Base-by-base conservation (phyloP, 37 sponge, comb jelly and placozoan species). In the Theonella swinhoei region DNA sequence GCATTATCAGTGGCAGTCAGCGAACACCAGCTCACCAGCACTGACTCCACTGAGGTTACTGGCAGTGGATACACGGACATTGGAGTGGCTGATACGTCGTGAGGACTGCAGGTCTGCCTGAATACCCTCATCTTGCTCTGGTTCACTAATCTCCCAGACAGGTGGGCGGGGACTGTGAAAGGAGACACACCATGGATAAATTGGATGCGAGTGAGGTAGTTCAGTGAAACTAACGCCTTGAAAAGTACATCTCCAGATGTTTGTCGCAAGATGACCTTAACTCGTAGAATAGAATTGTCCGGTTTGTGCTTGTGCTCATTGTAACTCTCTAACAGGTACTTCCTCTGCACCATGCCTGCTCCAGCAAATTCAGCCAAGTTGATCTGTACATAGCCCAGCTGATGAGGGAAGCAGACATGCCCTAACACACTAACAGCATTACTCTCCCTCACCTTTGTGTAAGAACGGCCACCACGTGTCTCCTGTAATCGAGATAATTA, bases 321-420 rank as follows among this genome's bases (percentile, higher is more conserved):
- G 83, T 96, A 93, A 74, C 96, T 92, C 74, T 87, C 64, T 31
- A 96, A 79, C 5, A 96, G 81, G 64, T 86, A 93, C 64, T 90
- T 87, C 24, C 94, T 28, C 54, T 70, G 62, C 0, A 34, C 66
- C 25, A 43, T 78, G 3, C 94, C 91, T n/a, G 92, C 90, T 35
- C 96, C 94, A 39, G 96, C 91, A 75, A 81, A 96, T 61, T 96
- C 92, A n/a, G 96, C 88, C 20, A 96, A 83, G 66, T 96, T 93
- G 72, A 96, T 42, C 67, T 90, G 89, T 1, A 96, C 94, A 81
- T 72, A 96, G 62, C 96, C 96, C 42, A 96, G 78, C 96, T 96
- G 42, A 39, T 22, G 70, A 30, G 70, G 32, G 35, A 35, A 30
- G 1, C 2, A 35, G 1, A 3, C 28, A 70, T 4, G 7, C 4